Evolutionary conservation across 2,113 vertebrate genomes (phyloP), one percentile per base, ranked within the genome.

Genomic region (Hyla sarda): DNA sequence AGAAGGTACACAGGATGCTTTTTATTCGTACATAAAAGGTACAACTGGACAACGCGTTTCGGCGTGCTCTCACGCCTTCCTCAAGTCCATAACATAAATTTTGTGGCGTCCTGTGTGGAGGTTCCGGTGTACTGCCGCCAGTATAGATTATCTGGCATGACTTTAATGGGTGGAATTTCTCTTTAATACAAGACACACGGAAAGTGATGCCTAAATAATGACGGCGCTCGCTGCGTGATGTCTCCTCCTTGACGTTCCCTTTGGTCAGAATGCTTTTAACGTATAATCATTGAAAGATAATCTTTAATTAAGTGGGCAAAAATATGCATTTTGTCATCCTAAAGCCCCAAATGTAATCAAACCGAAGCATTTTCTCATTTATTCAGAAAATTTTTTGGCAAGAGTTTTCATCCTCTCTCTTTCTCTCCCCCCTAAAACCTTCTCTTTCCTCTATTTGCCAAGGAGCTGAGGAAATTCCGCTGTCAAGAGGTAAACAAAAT

Each of bases 401-500:
- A 41, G 67, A 41, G 19, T 71, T 71, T 71, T 71, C 17, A 71
- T 41, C 17, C 34, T 41, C 23, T 69, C 8, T 19, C 12, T 23
- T n/a, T 71, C 67, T 41, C 67, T 69, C 65, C 65, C 67, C 34
- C 34, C 3, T 2, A 71, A 71, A 71, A 69, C 7, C 32, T 41
- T 58, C 9, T 23, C 19, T 19, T 71, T 32, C 34, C 67, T 41
- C 34, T 32, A 52, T 77, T 77, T 77, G 16, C 37, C 11, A n/a
- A 45, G 41, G 21, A 16, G 72, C 48, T 11, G 50, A 52, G 28
- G 17, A 82, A 69, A 67, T 62, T 69, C 82, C 48, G 1, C 45
- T 56, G 71, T 34, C 56, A 62, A 84, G 41, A 28, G 19, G 73
- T 84, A 65, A 65, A 84, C n/a, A 48, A 32, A 84, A 62, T 83